Percentiles rank a stretch among this genome's conserved stretches.
Evolutionary conservation across 2,888 invertebrate species (phyloP).

Genomic region (Dryococelus australis): DNA sequence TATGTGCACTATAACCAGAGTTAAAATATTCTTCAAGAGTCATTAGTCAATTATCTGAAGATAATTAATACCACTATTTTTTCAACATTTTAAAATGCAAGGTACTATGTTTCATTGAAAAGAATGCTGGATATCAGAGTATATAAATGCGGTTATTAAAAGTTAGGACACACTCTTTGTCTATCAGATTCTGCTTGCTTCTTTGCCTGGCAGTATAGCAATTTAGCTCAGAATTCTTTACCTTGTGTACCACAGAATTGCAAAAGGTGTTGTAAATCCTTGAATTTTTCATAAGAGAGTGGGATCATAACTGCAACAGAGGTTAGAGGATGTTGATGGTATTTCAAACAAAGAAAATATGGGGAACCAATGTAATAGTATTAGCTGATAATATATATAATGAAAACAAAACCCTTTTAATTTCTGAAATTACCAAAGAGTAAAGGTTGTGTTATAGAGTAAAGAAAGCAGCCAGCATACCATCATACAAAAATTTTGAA

Average conservation of each 20-base stretch:
- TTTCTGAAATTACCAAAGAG: too few relatives aligned
- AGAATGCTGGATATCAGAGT: background rate
- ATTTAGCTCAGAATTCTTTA: too few relatives aligned
- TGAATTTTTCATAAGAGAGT: background rate
- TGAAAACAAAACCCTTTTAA: too few relatives aligned
- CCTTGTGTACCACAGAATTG: background rate
- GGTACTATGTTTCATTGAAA: background rate
- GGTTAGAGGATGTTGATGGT: too few relatives aligned
- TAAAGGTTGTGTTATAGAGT: background rate
- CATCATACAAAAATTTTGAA: background rate
- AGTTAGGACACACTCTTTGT: background rate
- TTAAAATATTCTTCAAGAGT: background rate
- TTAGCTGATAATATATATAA: too few relatives aligned
- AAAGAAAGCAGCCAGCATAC: background rate
- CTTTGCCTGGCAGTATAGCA: too few relatives aligned
- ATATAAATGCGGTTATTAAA: background rate
- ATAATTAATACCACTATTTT: too few relatives aligned
- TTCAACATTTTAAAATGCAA: too few relatives aligned
- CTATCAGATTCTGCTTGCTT: background rate
- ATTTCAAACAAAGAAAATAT: too few relatives aligned
- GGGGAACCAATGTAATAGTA: too few relatives aligned
- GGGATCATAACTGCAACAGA: background rate
- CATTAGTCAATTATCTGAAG: background rate
- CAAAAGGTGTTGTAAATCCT: slow-evolving; percentile 11
- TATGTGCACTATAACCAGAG: background rate